Conservation (phyloP, 1,140 invertebrate species). For the Leptonema lineaticorne region DNA sequence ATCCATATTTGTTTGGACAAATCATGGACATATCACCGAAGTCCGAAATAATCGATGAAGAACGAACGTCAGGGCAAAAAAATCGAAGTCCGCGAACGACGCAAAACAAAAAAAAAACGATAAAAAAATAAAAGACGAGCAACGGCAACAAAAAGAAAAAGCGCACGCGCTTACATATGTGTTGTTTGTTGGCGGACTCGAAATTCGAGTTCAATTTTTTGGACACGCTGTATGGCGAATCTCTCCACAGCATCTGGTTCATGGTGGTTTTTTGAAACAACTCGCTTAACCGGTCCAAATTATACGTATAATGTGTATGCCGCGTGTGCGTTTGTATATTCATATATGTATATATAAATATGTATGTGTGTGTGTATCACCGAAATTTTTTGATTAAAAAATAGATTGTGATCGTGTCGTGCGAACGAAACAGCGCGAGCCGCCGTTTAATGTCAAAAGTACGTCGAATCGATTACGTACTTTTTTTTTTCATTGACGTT, state of each 20-base stretch:
- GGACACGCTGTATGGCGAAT: conserved; percentile 9
- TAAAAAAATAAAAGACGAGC: neutral
- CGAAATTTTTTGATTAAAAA: conserved; percentile 12
- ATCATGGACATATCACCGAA: no score
- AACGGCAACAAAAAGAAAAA: neutral
- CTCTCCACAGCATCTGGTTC: conserved; percentile 2
- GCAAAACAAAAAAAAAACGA: neutral
- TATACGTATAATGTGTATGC: neutral
- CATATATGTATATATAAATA: no score
- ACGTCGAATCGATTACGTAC: neutral
- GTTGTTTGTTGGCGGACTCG: no score
- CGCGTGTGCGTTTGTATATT: no score
- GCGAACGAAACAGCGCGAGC: neutral
- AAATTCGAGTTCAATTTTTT: conserved; percentile 2
- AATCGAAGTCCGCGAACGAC: neutral
- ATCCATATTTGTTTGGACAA: no score
- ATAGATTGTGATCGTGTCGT: conserved; percentile 19
- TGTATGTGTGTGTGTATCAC: no score
- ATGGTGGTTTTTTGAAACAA: neutral
- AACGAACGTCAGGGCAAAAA: conserved; percentile 3
- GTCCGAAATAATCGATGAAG: no score
- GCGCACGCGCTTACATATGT: neutral
- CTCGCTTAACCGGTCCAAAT: conserved; percentile 3
- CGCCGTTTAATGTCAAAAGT: neutral
- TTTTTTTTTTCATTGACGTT: no score